Base-by-base conservation (phyloP, 2,888 invertebrate species). In the Erebia aethiops region DNA sequence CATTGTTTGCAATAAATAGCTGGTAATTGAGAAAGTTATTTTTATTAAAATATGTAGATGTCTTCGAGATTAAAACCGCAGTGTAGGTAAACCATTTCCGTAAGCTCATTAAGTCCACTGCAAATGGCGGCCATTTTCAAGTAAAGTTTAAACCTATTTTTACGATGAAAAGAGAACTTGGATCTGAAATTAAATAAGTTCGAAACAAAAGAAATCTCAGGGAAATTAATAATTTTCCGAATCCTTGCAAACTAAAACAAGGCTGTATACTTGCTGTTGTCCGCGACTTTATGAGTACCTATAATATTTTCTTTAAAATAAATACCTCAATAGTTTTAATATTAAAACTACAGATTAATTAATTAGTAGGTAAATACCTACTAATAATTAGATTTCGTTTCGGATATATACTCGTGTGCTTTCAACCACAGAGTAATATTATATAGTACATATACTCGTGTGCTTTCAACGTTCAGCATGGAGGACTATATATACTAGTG, bases 121-220 rank as follows among this genome's bases (percentile, higher is more conserved):
- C 69, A 67, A 57, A 69, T 52, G 63, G 57, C 51, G 46, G 43
- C 41, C 56, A 18, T 67, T 67, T 58, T 67, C 62, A 54, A 65
- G 21, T 51, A 43, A 46, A 63, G 56, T 51, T 69, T 66, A 43
- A 65, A 69, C 58, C 51, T 67, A 58, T 67, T 67, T 66, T 54
- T 49, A 60, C 41, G 26, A 63, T 51, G 58, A 67, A 72, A 72
- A 70, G 35, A 63, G 61, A 69, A 67, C 46, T 49, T 35, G 46
- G 58, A 51, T 65, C 49, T 61, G 58, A 67, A 67, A 49, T 62
- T 71, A 51, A 71, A 66, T 65, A 46, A 68, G 63, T 67, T 72
- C 62, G 14, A 41, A 61, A 65, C 43, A 57, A 69, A 69, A 58
- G 49, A 46, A 66, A 14, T 26, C 21, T 43, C n/a, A 67, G 10